phyloP scores from a whole-genome alignment of 2,888 invertebrate genomes.

The Petrophora chlorosata region DNA sequence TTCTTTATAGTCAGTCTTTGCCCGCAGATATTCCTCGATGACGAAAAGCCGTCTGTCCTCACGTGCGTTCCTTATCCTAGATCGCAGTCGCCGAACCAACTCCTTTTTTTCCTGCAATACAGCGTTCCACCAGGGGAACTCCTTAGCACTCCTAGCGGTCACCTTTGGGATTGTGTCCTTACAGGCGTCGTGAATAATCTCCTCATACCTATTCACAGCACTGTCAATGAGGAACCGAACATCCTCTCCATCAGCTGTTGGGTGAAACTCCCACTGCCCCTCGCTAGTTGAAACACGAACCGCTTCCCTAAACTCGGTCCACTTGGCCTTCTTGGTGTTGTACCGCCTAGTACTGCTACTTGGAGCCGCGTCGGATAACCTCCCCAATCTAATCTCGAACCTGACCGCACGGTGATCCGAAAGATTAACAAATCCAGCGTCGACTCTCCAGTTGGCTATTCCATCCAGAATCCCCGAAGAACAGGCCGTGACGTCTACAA shows the following conservation, averaged over 20 bases:
- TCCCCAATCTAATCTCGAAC: neutral
- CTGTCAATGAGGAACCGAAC: neutral
- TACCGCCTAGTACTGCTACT: neutral
- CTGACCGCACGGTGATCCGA: neutral
- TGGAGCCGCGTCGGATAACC: neutral
- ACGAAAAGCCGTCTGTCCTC: neutral
- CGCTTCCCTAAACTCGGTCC: neutral
- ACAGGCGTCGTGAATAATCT: neutral
- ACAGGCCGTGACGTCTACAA: neutral
- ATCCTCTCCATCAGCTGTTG: neutral
- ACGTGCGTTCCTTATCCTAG: neutral
- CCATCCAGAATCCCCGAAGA: neutral
- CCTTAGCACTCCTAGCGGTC: neutral
- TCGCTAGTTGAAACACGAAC: neutral
- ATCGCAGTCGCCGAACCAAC: neutral
- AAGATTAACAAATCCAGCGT: neutral
- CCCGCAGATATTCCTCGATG: neutral
- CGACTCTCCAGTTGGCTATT: neutral
- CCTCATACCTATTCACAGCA: neutral
- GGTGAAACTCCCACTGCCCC: neutral
- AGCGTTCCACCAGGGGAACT: neutral
- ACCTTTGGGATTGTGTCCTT: neutral
- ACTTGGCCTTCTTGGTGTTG: neutral
- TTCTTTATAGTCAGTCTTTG: neutral
- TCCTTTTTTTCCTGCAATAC: neutral